Base-by-base conservation (phyloP, 2,113 vertebrate genomes). In the Xiphophorus couchianus region DNA sequence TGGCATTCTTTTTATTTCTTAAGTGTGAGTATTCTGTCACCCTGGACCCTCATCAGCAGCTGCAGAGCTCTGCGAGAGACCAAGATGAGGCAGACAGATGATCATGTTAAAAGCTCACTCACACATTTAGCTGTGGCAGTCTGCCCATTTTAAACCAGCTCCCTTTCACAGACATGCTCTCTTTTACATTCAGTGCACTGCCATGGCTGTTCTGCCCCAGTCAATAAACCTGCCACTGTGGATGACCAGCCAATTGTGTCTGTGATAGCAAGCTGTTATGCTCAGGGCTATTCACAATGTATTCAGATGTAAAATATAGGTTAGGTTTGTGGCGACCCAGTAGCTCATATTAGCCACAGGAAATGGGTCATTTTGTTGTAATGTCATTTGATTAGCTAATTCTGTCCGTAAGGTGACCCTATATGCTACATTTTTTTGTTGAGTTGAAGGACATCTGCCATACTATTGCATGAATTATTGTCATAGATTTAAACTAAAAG, bases 251-350 rank as follows among this genome's bases (percentile, higher is more conserved):
- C 81, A 85, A 85, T 90, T 83, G 76, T 84, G 84, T 83, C 76
- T 86, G 69, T 60, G 75, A 83, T 84, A 74, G 81, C 66, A 66
- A 84, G 74, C 69, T 86, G 85, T 84, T 84, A 87, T 66, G 86
- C 91, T 86, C 74, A 12, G 66, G 77, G 87, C 78, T 2, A 87
- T 76, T 82, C 69, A 88, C 88, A 78, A 90, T 89, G 86, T 84
- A 89, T 90, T 89, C 86, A 81, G 86, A 86, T 67, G 27, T 79
- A 85, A 84, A 89, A 91, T 88, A 88, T 83, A 87, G 84, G 86
- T 81, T 87, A 90, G 76, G 72, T 83, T 73, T 85, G 62, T 74
- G 81, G 62, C 25, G 39, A 78, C 81, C 76, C 81, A 84, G 74
- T 82, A 71, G 75, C 75, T 88, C 72, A 84, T 74, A 80, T 81